Conservation (phyloP, 2,888 invertebrate genomes). For the Apodemia mormo region DNA sequence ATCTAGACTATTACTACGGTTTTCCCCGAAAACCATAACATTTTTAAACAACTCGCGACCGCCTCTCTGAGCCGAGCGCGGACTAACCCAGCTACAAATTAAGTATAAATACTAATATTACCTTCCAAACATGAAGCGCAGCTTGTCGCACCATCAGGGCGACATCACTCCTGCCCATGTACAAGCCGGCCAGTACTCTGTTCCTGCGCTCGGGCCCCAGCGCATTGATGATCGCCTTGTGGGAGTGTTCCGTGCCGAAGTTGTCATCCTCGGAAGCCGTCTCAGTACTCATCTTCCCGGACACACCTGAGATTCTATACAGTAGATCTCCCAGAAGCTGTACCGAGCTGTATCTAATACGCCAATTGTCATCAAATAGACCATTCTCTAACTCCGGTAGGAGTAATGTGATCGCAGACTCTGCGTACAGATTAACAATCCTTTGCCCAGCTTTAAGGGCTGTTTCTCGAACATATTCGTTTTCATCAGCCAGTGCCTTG, state of each 20-base stretch:
- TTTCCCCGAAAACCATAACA: too few relatives aligned
- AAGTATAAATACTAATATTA: slow-evolving; percentile 27
- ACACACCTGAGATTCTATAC: slow-evolving; percentile 97
- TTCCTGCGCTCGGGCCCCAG: too few relatives aligned
- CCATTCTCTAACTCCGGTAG: slow-evolving; percentile 97
- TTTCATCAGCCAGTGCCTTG: slow-evolving; percentile 98
- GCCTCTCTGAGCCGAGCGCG: too few relatives aligned
- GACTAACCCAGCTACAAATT: too few relatives aligned
- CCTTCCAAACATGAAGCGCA: slow-evolving; percentile 99
- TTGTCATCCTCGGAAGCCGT: slow-evolving; percentile 99
- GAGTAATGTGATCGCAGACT: slow-evolving; percentile 94
- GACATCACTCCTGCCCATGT: slow-evolving; percentile 78
- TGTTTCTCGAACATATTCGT: slow-evolving; percentile 98
- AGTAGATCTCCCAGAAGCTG: slow-evolving; percentile 97
- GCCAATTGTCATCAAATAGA: slow-evolving; percentile 99
- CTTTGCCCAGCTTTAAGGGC: slow-evolving; percentile 97
- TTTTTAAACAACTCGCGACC: too few relatives aligned
- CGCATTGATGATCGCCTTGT: slow-evolving; percentile 90
- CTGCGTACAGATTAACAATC: slow-evolving; percentile 97
- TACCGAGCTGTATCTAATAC: slow-evolving; percentile 92
- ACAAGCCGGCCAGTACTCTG: too few relatives aligned
- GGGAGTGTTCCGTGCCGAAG: slow-evolving; percentile 98
- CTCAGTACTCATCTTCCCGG: slow-evolving; percentile 99
- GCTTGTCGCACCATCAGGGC: slow-evolving; percentile 98
- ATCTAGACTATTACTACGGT: too few relatives aligned